Percentiles rank a stretch among this genome's conserved stretches.
These are phyloP conservation scores for Argentina silus DNA, from an alignment of 2,797 vertebrate genomes.

Conservation along the genomic window DNA sequence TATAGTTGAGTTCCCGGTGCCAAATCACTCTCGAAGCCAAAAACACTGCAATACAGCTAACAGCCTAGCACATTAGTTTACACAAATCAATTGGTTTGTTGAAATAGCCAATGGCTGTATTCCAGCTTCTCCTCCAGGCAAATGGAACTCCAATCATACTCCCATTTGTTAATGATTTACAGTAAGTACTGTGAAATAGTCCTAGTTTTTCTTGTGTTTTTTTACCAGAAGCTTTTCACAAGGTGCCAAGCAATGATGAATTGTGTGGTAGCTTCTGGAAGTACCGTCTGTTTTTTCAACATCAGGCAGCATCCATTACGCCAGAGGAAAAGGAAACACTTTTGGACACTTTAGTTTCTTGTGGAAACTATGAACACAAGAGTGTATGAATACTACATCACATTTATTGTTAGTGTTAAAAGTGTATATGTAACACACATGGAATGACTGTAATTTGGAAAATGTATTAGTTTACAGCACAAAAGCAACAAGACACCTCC, in stretches of 20 bases:
- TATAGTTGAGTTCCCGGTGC: slow-evolving; percentile 14
- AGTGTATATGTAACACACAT: background rate
- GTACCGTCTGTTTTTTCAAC: slow-evolving; percentile 17
- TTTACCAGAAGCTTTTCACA: slow-evolving; percentile 18
- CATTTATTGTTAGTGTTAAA: background rate
- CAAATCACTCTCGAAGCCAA: slow-evolving; percentile 15
- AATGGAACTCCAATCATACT: background rate
- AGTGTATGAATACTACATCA: slow-evolving; percentile 2
- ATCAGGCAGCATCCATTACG: slow-evolving; percentile 14
- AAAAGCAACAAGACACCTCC: background rate
- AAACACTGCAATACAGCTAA: slow-evolving; percentile 4
- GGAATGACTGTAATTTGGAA: background rate
- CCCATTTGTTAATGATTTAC: slow-evolving; percentile 29
- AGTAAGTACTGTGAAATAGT: slow-evolving; percentile 24
- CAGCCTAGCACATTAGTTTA: background rate
- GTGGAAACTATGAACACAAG: slow-evolving; percentile 18
- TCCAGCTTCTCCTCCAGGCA: background rate
- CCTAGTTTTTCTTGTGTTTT: slow-evolving; percentile 5
- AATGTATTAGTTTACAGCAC: background rate
- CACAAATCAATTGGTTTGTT: slow-evolving; percentile 2
- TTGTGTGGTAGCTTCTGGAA: slow-evolving; percentile 6
- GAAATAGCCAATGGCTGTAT: background rate
- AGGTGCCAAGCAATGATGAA: slow-evolving; percentile 1
- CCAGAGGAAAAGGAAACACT: background rate
- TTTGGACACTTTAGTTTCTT: too few relatives aligned